phyloP scores from a whole-genome alignment of 1,140 invertebrate genomes.

The Pachypeltis micranthus region DNA sequence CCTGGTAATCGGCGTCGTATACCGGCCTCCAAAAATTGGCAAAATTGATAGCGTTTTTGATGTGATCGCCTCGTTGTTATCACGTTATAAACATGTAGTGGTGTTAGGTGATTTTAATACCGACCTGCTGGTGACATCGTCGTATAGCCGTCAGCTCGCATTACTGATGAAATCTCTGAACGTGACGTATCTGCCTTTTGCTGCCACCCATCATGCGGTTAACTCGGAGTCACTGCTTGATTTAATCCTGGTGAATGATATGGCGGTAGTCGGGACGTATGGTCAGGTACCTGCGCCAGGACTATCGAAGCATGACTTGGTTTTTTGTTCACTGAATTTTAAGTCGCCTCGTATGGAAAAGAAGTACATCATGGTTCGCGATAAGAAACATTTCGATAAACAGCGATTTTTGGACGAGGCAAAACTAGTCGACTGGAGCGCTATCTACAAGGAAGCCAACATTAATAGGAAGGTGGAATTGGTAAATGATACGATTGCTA shows the following conservation, averaged over 20 bases:
- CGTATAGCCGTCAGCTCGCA: not conserved
- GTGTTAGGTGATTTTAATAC: not conserved
- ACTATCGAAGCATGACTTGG: too few relatives aligned
- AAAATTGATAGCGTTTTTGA: not conserved
- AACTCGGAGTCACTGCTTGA: conserved; percentile 9
- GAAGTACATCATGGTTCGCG: too few relatives aligned
- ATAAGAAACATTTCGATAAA: too few relatives aligned
- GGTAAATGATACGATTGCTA: too few relatives aligned
- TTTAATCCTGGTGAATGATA: not conserved
- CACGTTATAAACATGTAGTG: not conserved
- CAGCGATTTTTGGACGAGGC: too few relatives aligned
- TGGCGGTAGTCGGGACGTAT: too few relatives aligned
- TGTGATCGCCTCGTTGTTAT: not conserved
- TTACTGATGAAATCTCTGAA: not conserved
- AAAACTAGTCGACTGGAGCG: too few relatives aligned
- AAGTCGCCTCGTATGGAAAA: too few relatives aligned
- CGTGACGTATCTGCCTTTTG: not conserved
- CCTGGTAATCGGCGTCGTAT: not conserved
- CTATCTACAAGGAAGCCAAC: too few relatives aligned
- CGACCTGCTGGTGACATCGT: not conserved
- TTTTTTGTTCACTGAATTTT: too few relatives aligned
- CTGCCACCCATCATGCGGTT: conserved; percentile 7
- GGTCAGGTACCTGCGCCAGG: too few relatives aligned
- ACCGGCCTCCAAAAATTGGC: not conserved
- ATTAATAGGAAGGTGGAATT: too few relatives aligned